These are phyloP conservation scores for Phyto melanocephala DNA, from an alignment of 2,888 invertebrate genomes.

Conservation along the genomic window DNA sequence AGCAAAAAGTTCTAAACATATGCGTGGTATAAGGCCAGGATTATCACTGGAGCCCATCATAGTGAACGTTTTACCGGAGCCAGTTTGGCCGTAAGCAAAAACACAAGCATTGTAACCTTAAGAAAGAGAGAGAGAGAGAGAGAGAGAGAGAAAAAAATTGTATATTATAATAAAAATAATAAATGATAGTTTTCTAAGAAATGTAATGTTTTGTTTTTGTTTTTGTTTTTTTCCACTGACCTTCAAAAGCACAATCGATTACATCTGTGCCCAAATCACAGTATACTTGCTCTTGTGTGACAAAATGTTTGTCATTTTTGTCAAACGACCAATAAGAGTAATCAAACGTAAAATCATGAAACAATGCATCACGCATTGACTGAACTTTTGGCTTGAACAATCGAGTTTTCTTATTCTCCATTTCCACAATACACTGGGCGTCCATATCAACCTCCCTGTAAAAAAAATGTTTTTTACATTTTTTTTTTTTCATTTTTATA, in stretches of 20 bases:
- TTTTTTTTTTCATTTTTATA: too few species aligned
- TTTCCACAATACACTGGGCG: conserved; percentile 89
- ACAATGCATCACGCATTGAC: conserved; percentile 80
- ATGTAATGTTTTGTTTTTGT: too few species aligned
- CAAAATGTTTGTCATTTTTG: conserved; percentile 84
- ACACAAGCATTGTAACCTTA: conserved; percentile 92
- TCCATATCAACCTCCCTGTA: conserved; percentile 90
- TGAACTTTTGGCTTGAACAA: conserved; percentile 84
- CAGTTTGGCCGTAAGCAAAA: conserved; percentile 95
- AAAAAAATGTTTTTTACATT: conserved; percentile 21
- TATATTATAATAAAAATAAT: too few species aligned
- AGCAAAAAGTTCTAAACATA: conserved; percentile 90
- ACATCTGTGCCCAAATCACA: conserved; percentile 86
- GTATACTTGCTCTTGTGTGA: conserved; percentile 90
- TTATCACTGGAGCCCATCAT: conserved; percentile 92
- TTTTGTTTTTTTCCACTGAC: conserved; percentile 73
- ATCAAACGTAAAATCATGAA: conserved; percentile 93
- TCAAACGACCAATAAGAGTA: conserved; percentile 93
- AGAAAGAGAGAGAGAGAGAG: too few species aligned
- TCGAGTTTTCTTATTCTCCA: conserved; percentile 90
- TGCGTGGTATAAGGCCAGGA: conserved; percentile 91
- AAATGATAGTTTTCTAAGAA: too few species aligned
- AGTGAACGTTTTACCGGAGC: conserved; percentile 93
- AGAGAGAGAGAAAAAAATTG: conserved; percentile 24
- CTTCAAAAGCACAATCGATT: conserved; percentile 86